phyloP scores from a whole-genome alignment of 2,797 vertebrate genomes.

The Anguilla anguilla region DNA sequence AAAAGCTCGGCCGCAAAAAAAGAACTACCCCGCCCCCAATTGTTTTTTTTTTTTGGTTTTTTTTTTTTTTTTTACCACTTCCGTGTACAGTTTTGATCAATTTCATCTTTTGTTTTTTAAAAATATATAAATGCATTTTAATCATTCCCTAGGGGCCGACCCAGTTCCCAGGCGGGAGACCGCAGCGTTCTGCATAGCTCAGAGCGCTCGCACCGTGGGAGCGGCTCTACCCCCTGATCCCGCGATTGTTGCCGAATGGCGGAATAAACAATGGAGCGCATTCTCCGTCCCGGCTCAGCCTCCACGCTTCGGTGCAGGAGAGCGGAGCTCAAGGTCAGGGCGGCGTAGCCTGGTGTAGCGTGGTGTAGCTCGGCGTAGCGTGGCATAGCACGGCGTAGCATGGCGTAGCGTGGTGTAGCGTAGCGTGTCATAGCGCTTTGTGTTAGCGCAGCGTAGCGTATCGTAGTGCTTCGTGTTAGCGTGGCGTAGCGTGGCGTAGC shows the following conservation, averaged over 20 bases:
- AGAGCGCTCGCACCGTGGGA: constrained; percentile 33
- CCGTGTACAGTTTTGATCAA: too few species aligned
- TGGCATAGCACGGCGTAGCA: too few species aligned
- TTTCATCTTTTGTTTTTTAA: neutral
- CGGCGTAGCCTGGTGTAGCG: too few species aligned
- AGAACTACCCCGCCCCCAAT: too few species aligned
- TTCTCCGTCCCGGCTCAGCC: constrained; percentile 32
- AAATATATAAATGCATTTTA: neutral
- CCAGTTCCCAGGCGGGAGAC: constrained; percentile 33
- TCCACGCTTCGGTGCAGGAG: neutral
- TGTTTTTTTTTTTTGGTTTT: neutral
- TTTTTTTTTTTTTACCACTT: too few species aligned
- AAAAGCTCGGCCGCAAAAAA: neutral
- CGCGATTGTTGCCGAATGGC: constrained; percentile 36
- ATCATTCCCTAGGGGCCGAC: neutral
- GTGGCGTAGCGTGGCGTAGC: too few species aligned
- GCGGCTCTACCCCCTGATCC: constrained; percentile 32
- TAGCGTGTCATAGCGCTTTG: too few species aligned
- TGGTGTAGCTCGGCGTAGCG: too few species aligned
- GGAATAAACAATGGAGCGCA: constrained; percentile 37
- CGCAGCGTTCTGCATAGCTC: constrained; percentile 24
- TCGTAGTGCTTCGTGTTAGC: too few species aligned
- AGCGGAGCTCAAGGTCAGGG: constrained; percentile 16
- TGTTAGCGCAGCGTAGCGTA: too few species aligned
- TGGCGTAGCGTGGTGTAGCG: too few species aligned